Conservation (phyloP, 1,140 invertebrate species). For the Heterodera carotae region DNA sequence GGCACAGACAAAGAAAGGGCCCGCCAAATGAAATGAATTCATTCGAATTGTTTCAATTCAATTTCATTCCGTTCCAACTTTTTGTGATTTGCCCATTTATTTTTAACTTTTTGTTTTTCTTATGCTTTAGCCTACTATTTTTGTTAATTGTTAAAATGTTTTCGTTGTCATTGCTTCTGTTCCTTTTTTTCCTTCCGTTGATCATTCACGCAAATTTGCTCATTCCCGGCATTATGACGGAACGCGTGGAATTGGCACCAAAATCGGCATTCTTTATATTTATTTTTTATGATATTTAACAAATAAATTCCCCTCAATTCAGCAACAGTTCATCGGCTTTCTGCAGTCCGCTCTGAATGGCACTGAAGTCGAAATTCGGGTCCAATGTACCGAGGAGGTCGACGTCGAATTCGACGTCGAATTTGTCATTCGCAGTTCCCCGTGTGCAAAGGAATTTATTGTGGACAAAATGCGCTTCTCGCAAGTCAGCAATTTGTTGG, state of each 20-base stretch:
- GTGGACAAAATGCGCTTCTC: conserved; percentile 41
- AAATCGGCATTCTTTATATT: conserved; percentile 29
- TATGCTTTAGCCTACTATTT: background rate
- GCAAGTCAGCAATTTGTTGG: conserved; percentile 57
- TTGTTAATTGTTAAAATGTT: background rate
- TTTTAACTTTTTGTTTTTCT: background rate
- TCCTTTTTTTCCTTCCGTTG: conserved; percentile 1
- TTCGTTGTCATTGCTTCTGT: background rate
- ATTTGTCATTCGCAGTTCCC: conserved; percentile 61
- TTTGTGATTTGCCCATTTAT: no score
- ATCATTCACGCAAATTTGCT: conserved; percentile 36
- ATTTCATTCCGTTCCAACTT: no score
- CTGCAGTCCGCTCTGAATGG: conserved; percentile 62
- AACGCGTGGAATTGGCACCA: conserved; percentile 37
- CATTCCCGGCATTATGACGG: conserved; percentile 53
- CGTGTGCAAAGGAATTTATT: conserved; percentile 65
- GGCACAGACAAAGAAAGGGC: background rate
- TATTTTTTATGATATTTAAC: conserved; percentile 13
- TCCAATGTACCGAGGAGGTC: conserved; percentile 46
- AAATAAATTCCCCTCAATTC: conserved; percentile 19
- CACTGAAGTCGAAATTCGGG: conserved; percentile 61
- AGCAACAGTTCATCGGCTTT: conserved; percentile 63
- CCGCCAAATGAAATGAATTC: no score
- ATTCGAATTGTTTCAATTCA: no score
- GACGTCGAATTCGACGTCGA: conserved; percentile 52